Percentiles rank a stretch among this genome's conserved stretches.
Evolutionary conservation across 2,113 vertebrate species (phyloP).

Genomic region (Sylvia atricapilla): DNA sequence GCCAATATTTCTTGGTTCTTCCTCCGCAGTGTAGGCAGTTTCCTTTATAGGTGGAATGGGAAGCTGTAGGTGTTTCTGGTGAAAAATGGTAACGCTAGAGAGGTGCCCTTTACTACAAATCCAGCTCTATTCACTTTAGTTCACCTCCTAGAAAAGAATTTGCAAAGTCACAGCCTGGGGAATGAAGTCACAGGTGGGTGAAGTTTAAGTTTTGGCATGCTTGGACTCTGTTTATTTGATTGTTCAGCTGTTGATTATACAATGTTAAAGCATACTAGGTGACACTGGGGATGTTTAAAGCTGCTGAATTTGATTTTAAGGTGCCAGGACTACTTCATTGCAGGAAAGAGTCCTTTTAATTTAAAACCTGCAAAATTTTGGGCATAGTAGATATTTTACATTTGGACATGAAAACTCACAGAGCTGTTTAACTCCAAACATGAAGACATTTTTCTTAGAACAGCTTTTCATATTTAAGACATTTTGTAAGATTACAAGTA

Average conservation of each 20-base stretch:
- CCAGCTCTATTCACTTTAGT: background rate
- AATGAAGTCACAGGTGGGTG: background rate
- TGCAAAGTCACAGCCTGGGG: conserved; percentile 14
- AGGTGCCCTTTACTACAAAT: conserved; percentile 63
- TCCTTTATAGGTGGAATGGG: conserved; percentile 57
- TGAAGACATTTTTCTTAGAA: background rate
- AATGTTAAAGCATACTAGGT: background rate
- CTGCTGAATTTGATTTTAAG: background rate
- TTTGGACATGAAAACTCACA: background rate
- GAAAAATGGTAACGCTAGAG: conserved; percentile 61
- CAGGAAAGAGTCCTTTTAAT: background rate
- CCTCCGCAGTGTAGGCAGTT: conserved; percentile 62
- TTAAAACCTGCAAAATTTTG: background rate
- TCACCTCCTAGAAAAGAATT: background rate
- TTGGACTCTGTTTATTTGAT: background rate
- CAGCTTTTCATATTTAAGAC: background rate
- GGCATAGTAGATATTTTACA: background rate
- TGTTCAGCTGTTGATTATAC: background rate
- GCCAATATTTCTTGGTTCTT: conserved; percentile 73
- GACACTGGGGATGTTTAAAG: background rate
- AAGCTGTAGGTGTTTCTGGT: conserved; percentile 64
- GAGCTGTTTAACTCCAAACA: background rate
- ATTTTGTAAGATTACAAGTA: background rate
- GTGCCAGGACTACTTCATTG: background rate
- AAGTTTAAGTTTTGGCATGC: background rate